Conservation (phyloP, 2,797 vertebrate species). For the Hylomyscus alleni region DNA sequence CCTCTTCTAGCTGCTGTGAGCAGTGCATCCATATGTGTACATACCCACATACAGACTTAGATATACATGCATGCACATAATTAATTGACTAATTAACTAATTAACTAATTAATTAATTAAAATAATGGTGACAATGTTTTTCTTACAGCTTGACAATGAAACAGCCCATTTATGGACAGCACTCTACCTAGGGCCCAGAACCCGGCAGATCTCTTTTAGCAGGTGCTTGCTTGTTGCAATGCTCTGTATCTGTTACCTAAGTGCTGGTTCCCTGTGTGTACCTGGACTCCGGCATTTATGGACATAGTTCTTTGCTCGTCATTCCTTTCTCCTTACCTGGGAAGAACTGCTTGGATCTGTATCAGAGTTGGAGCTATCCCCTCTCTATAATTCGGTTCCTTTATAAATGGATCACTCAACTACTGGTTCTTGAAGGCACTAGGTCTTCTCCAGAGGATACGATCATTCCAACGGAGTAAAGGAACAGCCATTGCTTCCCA, state of each 20-base stretch:
- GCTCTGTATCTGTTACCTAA: background rate
- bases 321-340: background rate
- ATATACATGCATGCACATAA: background rate
- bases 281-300: background rate
- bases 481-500: background rate
- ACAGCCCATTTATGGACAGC: background rate
- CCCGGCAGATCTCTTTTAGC: background rate
- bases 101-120: background rate
- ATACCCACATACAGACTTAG: background rate
- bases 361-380: background rate
- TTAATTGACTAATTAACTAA: background rate
- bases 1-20: background rate
- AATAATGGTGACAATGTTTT: background rate
- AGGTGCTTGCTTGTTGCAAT: background rate
- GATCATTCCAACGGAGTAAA: background rate
- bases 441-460: conserved; percentile 1
- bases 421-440: background rate
- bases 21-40: background rate
- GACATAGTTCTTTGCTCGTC: background rate
- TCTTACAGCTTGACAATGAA: background rate
- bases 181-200: background rate
- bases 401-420: background rate
- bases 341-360: background rate
- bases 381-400: background rate
- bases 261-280: fast-evolving